Conservation (phyloP, 2,113 vertebrate species). For the Scytalopus superciliaris region DNA sequence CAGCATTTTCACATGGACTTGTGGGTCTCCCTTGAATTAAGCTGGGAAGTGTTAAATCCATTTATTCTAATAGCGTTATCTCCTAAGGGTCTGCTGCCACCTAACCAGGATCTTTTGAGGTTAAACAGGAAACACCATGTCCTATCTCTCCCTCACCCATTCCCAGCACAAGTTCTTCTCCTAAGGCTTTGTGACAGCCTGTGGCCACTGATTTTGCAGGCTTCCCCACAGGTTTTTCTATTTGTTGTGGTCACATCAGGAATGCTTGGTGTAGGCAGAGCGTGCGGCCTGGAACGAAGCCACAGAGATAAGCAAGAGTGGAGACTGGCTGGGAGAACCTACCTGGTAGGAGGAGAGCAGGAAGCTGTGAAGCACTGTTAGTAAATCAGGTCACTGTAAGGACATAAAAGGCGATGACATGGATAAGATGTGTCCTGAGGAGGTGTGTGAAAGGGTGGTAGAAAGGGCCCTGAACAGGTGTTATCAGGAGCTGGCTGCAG, state of each 20-base stretch:
- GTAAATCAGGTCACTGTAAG: neutral
- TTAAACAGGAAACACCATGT: neutral
- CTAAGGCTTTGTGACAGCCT: neutral
- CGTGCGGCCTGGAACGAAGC: fast-evolving
- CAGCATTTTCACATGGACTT: neutral
- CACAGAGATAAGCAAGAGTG: fast-evolving
- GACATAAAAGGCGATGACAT: neutral
- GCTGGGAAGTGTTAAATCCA: neutral
- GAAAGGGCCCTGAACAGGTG: neutral
- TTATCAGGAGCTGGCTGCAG: neutral
- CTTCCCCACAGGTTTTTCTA: neutral
- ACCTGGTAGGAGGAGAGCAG: neutral
- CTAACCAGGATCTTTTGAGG: neutral
- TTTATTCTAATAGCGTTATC: neutral
- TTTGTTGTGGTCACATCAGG: neutral
- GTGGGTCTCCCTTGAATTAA: neutral
- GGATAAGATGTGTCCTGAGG: neutral
- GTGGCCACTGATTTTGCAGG: neutral
- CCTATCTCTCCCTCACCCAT: neutral
- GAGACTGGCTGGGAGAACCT: neutral
- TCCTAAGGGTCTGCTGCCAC: neutral
- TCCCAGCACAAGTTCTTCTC: neutral
- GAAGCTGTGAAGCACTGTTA: neutral
- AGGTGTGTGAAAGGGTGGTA: neutral
- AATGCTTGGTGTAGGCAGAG: fast-evolving